Evolutionary conservation across 2,113 vertebrate species (phyloP).

Genomic region (Rhynchopsitta pachyrhyncha): DNA sequence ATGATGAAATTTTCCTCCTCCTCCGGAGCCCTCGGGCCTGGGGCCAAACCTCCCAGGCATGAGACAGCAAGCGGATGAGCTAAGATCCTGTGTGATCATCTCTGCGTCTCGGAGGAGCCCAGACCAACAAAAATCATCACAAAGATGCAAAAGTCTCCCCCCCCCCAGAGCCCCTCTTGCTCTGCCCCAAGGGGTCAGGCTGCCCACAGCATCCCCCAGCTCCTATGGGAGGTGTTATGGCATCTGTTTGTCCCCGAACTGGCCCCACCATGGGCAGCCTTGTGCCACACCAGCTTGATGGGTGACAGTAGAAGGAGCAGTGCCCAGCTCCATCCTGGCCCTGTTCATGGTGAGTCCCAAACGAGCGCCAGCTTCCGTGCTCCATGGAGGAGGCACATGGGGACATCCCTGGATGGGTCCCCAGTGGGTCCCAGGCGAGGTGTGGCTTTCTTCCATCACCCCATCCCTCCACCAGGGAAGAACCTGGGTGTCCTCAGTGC

Average conservation of each 20-base stretch:
- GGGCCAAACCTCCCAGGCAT: slow-evolving; percentile 68
- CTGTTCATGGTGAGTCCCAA: not conserved
- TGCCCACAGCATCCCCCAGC: fast-evolving
- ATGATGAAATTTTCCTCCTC: slow-evolving; percentile 72
- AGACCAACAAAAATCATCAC: not conserved
- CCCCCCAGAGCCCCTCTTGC: not conserved
- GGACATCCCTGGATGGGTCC: not conserved
- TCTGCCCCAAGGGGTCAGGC: fast-evolving
- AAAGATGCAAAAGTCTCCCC: not conserved
- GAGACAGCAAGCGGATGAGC: slow-evolving; percentile 72
- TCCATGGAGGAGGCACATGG: fast-evolving
- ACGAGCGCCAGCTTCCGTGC: fast-evolving
- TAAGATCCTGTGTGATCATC: slow-evolving; percentile 74
- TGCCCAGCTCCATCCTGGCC: not conserved
- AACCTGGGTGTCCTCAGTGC: not conserved
- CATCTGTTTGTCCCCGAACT: not conserved
- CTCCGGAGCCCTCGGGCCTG: slow-evolving; percentile 37
- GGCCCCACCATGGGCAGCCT: not conserved
- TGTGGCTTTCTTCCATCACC: not conserved
- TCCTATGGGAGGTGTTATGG: fast-evolving
- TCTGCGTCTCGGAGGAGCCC: slow-evolving; percentile 55
- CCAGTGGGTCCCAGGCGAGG: fast-evolving
- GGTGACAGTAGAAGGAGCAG: not conserved
- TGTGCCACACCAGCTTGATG: fast-evolving
- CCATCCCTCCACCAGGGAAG: not conserved